Percentiles rank a stretch among this genome's conserved stretches.
These are phyloP conservation scores for Hemiscyllium ocellatum DNA, from an alignment of 2,113 vertebrate genomes.

Conservation along the genomic window DNA sequence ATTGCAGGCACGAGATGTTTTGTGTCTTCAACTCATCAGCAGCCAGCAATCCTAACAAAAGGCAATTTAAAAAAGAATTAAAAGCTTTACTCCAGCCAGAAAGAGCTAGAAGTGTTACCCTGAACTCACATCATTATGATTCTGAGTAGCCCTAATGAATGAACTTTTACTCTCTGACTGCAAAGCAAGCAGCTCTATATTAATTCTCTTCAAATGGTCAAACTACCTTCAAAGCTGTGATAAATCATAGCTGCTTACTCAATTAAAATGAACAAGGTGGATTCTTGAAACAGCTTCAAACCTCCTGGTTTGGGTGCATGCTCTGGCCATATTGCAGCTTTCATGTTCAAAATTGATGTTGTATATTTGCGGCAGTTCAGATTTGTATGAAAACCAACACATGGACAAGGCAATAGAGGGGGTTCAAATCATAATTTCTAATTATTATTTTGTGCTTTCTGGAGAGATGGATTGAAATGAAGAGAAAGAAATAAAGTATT, in stretches of 20 bases:
- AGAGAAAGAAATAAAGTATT: neutral
- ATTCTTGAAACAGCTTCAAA: neutral
- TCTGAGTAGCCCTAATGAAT: neutral
- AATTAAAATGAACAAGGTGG: neutral
- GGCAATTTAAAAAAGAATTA: neutral
- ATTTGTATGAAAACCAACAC: neutral
- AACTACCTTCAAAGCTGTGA: neutral
- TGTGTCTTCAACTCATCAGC: neutral
- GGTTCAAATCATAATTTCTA: neutral
- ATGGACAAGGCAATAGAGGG: neutral
- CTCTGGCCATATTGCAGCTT: neutral
- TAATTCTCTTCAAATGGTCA: neutral
- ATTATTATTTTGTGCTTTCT: neutral
- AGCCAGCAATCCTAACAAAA: neutral
- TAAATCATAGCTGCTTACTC: neutral
- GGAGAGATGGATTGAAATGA: neutral
- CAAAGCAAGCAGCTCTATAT: neutral
- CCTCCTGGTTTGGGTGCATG: neutral
- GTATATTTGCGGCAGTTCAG: neutral
- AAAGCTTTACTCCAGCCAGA: neutral
- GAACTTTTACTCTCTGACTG: neutral
- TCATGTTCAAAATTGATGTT: neutral
- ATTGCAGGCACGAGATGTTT: neutral
- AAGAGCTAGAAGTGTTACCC: neutral
- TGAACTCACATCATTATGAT: neutral